Evolutionary conservation across 1,140 invertebrate genomes (phyloP).

Genomic region (Cephus cinctus): DNA sequence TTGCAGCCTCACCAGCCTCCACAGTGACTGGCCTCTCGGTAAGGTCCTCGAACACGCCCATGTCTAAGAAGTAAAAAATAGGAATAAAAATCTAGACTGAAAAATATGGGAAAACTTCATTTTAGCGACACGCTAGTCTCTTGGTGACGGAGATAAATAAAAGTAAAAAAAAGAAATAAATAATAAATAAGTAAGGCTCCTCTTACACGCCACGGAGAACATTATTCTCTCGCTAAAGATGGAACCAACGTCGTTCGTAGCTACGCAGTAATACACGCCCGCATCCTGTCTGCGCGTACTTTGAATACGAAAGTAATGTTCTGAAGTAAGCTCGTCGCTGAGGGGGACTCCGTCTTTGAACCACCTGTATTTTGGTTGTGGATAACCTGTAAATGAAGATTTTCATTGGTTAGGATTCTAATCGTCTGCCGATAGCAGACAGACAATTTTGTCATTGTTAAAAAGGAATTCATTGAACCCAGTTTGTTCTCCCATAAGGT

Average conservation of each 20-base stretch:
- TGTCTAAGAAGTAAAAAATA: conserved; percentile 62
- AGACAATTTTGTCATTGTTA: neutral
- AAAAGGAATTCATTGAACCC: neutral
- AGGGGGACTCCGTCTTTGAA: conserved; percentile 78
- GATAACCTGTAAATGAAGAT: conserved; percentile 71
- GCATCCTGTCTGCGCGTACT: conserved; percentile 76
- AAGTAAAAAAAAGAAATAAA: conserved; percentile 13
- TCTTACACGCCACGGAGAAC: conserved; percentile 89
- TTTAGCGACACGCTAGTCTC: no score
- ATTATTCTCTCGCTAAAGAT: conserved; percentile 86
- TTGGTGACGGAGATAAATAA: conserved; percentile 1
- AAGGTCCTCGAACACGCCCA: conserved; percentile 76
- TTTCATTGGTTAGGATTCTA: no score
- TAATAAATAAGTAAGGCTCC: no score
- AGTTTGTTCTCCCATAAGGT: neutral
- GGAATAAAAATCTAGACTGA: conserved; percentile 12
- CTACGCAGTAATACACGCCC: conserved; percentile 88
- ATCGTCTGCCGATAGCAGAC: no score
- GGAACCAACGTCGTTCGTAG: conserved; percentile 84
- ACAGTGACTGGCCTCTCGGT: conserved; percentile 68
- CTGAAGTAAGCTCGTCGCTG: conserved; percentile 68
- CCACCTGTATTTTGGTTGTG: conserved; percentile 86
- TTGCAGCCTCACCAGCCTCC: conserved; percentile 74
- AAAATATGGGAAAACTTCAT: no score
- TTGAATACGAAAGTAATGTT: conserved; percentile 79